Base-by-base conservation (phyloP, 2,888 invertebrate genomes). In the Cerceris ruficornis region DNA sequence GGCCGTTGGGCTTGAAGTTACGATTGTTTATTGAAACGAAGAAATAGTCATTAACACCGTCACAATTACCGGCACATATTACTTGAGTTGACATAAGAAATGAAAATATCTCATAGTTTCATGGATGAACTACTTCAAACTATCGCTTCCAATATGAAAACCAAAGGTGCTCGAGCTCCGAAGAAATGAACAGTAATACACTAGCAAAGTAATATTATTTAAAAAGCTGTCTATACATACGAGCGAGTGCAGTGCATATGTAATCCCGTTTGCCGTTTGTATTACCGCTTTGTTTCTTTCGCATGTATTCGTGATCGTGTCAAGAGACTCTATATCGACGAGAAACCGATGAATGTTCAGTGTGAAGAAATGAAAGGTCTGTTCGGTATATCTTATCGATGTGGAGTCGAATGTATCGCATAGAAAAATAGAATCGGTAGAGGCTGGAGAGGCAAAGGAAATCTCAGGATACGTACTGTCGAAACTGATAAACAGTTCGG, bases 401-500 rank as follows among this genome's bases (percentile, higher is more conserved):
- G 1, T 28, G 28, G 28, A 28, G 28, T 1, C 1, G 28, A 28
- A 28, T 28, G 28, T 28, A 28, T 28, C 28, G 28, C 28, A 28
- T 28, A 28, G 28, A 28, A 28, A n/a, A 28, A 28, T 28, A 28
- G 28, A 28, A 28, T 28, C 28, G 28, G n/a, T n/a, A n/a, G n/a
- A n/a, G n/a, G 28, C 28, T 28, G 28, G 28, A 28, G 4, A 4
- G 4, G 28, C 4, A 28, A 28, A 28, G 28, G 4, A 11, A 50
- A n/a, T 50, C 50, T 5, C 1, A 7, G n/a, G 11, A 69, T 58
- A 96, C 97, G 96, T 93, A 98, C 98, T 97, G 93, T 98, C 98
- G 91, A 98, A 97, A 64, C 98, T 97, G 86, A 97, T 97, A 94
- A 98, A 98, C 85, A 98, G 94, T 93, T 98, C 98, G 6, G 98